Evolutionary conservation across 1,140 invertebrate species (phyloP).

Genomic region (Druon quercuslanigerum): DNA sequence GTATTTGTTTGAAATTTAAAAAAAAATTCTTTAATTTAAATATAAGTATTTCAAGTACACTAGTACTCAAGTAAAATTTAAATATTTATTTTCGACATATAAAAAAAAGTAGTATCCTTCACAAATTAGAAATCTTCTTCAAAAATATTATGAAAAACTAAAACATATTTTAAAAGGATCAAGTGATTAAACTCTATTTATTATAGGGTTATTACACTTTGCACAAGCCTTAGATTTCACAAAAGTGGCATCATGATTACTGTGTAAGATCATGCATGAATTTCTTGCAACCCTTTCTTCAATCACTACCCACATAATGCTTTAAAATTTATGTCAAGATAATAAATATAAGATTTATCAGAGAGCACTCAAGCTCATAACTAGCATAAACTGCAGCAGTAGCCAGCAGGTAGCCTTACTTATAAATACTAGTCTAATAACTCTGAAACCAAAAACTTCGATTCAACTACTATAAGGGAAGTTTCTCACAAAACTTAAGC

Average conservation of each 20-base stretch:
- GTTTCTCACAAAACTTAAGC: slow-evolving; percentile 24
- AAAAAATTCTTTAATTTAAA: no score
- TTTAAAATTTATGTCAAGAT: slow-evolving; percentile 13
- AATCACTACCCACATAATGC: not conserved
- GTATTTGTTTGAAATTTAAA: no score
- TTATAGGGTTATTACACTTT: no score
- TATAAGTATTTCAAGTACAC: no score
- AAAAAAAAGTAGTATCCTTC: no score
- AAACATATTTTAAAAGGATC: no score
- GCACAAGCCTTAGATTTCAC: no score
- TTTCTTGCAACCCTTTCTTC: not conserved
- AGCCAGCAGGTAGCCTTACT: slow-evolving; percentile 31
- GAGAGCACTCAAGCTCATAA: slow-evolving; percentile 41
- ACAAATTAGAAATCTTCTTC: no score
- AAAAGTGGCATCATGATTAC: not conserved
- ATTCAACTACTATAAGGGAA: slow-evolving; percentile 54
- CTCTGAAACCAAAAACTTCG: slow-evolving; percentile 43
- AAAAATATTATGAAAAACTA: no score
- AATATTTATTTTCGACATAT: no score
- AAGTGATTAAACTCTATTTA: no score
- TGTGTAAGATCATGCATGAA: not conserved
- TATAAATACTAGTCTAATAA: slow-evolving; percentile 48
- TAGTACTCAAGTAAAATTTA: no score
- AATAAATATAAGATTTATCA: slow-evolving; percentile 35
- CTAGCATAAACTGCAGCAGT: slow-evolving; percentile 36